These are phyloP conservation scores for Montipora capitata DNA, from an alignment of 92 coral and sea anemone genomes.

Conservation along the genomic window DNA sequence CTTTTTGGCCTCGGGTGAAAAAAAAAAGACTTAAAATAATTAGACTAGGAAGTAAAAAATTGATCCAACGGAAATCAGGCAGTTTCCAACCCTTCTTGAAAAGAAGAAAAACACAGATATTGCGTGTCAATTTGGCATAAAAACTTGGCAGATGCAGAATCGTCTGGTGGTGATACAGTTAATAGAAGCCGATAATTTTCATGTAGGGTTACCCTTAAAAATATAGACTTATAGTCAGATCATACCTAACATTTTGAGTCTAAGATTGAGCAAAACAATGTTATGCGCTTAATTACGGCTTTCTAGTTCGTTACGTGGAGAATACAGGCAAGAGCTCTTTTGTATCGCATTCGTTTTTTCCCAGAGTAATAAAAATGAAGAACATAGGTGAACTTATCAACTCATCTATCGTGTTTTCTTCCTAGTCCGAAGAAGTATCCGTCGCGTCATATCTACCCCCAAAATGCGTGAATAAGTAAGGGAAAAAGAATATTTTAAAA, in stretches of 20 bases:
- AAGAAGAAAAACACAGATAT: neutral
- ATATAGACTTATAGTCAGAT: neutral
- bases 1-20: neutral
- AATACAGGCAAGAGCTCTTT: neutral
- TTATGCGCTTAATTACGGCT: neutral
- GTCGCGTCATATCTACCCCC: conserved; percentile 21
- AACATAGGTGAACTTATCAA: conserved; percentile 4
- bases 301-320: neutral
- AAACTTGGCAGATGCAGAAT: too few species aligned
- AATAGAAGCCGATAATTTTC: too few species aligned
- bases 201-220: too few species aligned
- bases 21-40: neutral
- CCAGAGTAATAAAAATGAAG: neutral
- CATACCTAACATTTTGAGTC: too few species aligned
- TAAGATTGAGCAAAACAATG: neutral
- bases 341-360: conserved; percentile 8
- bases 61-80: conserved; percentile 20
- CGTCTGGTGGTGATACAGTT: neutral
- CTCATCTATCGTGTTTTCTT: conserved; percentile 17
- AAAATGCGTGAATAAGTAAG: neutral
- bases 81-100: conserved; percentile 3
- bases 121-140: too few species aligned
- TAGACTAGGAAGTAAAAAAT: conserved; percentile 26
- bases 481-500: conserved; percentile 51
- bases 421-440: neutral